A percentile compares a stretch with the other conserved stretches of the same genome.
phyloP scores from a whole-genome alignment of 2,888 invertebrate species.

The Iphiclides podalirius region DNA sequence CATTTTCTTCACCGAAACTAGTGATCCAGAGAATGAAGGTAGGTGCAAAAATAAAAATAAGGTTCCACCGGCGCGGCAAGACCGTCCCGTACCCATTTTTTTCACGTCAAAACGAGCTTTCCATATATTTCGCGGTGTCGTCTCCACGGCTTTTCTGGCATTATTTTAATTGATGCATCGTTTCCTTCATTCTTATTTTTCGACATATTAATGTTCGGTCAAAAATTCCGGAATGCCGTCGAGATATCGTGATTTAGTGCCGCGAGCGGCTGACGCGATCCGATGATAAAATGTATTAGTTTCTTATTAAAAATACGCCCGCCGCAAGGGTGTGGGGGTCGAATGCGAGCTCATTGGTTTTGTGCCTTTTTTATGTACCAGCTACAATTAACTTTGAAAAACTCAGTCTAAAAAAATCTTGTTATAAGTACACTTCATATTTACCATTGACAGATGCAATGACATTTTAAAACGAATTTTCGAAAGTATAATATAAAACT shows the following conservation, averaged over 20 bases:
- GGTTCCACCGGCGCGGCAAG: too few species aligned
- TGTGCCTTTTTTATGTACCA: background rate
- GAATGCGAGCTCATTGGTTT: background rate
- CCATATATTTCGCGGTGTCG: background rate
- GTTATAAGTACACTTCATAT: too few species aligned
- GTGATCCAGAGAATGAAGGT: too few species aligned
- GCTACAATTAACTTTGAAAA: too few species aligned
- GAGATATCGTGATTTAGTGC: constrained; percentile 54
- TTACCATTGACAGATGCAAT: too few species aligned
- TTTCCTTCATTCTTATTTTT: constrained; percentile 66
- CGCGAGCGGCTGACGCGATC: constrained; percentile 39
- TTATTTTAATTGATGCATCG: constrained; percentile 69
- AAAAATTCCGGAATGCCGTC: constrained; percentile 49
- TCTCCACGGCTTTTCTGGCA: constrained; percentile 40
- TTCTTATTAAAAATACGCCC: constrained; percentile 25
- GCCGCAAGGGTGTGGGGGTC: constrained; percentile 16
- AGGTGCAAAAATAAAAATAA: too few species aligned
- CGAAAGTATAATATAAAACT: too few species aligned
- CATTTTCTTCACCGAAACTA: too few species aligned
- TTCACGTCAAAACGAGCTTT: too few species aligned
- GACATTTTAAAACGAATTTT: too few species aligned
- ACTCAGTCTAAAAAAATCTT: too few species aligned
- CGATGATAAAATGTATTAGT: constrained; percentile 30
- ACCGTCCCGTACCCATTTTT: too few species aligned
- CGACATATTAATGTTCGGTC: constrained; percentile 59